Evolutionary conservation across 2,888 invertebrate genomes (phyloP), one percentile per base, ranked within the genome.

Genomic region (Drosophila demipolita): DNA sequence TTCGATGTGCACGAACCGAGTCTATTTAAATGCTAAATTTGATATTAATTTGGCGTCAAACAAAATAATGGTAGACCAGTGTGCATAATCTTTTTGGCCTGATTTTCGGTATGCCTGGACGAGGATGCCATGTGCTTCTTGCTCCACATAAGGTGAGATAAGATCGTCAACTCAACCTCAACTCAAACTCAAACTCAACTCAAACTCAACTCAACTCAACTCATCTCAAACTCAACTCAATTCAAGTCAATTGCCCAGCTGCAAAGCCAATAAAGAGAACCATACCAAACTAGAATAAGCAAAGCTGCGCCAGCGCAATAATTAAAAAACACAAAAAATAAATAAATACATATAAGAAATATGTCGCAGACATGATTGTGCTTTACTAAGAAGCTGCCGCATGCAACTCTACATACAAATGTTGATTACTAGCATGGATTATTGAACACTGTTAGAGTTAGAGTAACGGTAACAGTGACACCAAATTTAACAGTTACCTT

Each of bases 21-120:
- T 15, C 15, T 23, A 23, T 45, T 20, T 4, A 45, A 20, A 45
- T 20, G 3, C 15, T 1, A 45, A 15, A 15, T 45, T 8, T 58
- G n/a, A n/a, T n/a, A n/a, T n/a, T 40, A 17, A 6, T 35, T 42
- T 55, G 15, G 9, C 33, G 32, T 15, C 17, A 20, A 36, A 20
- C 15, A 57, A 62, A 52, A 40, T 26, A 5, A 15, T 2, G 5
- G 26, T 9, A 38, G n/a, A 45, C 54, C 77, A 76, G 40, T 80
- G 80, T 77, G 80, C 71, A 35, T 71, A 80, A 80, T 80, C 65
- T 73, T 55, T 38, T 55, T 49, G 35, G 29, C 58, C 32, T 54
- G 52, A 42, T 59, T 32, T 62, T 70, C 67, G 72, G 72, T 67
- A 64, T 60, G 66, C 54, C 50, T 71, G 54, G 33, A 26, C 50